A percentile compares a stretch with the other conserved stretches of the same genome.
These are phyloP conservation scores for Coreius guichenoti DNA, from an alignment of 2,797 vertebrate species.

Conservation along the genomic window DNA sequence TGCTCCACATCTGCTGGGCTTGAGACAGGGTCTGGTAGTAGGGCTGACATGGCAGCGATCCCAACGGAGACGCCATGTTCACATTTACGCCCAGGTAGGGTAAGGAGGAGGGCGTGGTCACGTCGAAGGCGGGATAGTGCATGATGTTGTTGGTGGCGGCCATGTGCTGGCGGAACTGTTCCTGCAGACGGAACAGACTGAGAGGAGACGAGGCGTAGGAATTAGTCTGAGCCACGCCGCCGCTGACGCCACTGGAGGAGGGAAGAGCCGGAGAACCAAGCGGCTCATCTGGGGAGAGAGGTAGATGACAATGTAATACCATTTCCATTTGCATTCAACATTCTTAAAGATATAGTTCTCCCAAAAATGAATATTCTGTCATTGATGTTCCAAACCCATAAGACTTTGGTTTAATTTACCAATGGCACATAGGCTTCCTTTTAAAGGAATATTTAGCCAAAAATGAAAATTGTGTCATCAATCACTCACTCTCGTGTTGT, in stretches of 20 bases:
- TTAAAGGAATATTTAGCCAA: background rate
- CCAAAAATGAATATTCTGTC: background rate
- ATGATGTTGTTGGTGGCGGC: conserved; percentile 97
- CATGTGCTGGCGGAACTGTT: conserved; percentile 99
- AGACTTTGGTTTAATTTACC: background rate
- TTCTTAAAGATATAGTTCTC: background rate
- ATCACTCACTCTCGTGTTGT: background rate
- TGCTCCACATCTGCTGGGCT: conserved; percentile 96
- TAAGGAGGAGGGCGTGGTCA: conserved; percentile 88
- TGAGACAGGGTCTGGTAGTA: conserved; percentile 98
- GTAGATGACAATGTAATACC: background rate
- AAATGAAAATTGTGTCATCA: background rate
- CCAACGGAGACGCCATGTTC: conserved; percentile 90
- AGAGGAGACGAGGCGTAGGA: conserved; percentile 97
- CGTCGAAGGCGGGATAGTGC: conserved; percentile 96
- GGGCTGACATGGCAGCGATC: conserved; percentile 95
- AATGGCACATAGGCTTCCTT: too few species aligned
- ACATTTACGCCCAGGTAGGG: conserved; percentile 96
- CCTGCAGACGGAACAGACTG: conserved; percentile 98
- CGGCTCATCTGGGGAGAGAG: conserved; percentile 84
- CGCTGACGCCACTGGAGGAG: conserved; percentile 80
- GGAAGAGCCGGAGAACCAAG: conserved; percentile 80
- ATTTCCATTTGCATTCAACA: background rate
- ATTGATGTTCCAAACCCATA: background rate
- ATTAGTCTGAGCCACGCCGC: conserved; percentile 83